phyloP scores from a whole-genome alignment of 2,113 vertebrate genomes.

The Zapornia atra region DNA sequence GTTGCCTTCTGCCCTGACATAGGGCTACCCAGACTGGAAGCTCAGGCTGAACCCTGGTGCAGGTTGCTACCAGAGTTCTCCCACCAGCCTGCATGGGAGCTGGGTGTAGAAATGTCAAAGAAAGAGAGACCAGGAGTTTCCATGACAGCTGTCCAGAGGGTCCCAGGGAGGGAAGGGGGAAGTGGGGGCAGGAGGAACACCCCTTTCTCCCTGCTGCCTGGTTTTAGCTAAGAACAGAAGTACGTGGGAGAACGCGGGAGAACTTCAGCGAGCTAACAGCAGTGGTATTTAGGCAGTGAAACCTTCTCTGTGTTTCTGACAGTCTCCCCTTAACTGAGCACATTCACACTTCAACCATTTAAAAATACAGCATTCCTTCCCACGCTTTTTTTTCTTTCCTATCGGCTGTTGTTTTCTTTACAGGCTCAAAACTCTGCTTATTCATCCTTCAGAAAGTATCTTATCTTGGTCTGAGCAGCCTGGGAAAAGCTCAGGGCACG shows the following conservation, averaged over 20 bases:
- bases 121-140: background rate
- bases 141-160: background rate
- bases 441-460: background rate
- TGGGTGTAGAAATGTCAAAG: background rate
- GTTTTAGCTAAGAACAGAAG: background rate
- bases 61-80: background rate
- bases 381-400: background rate
- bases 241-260: accelerated
- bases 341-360: background rate
- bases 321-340: background rate
- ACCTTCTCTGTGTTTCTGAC: background rate
- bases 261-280: background rate
- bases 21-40: background rate
- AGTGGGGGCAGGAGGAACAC: background rate
- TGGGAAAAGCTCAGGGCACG: background rate
- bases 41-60: background rate
- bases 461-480: background rate
- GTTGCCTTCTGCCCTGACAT: background rate
- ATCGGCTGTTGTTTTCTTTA: background rate
- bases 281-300: background rate
- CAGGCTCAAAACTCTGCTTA: background rate
- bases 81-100: background rate
- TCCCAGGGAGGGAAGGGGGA: background rate
- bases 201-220: background rate
- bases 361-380: background rate